Conservation (phyloP, 2,113 vertebrate genomes). For the Acrocephalus kingi region DNA sequence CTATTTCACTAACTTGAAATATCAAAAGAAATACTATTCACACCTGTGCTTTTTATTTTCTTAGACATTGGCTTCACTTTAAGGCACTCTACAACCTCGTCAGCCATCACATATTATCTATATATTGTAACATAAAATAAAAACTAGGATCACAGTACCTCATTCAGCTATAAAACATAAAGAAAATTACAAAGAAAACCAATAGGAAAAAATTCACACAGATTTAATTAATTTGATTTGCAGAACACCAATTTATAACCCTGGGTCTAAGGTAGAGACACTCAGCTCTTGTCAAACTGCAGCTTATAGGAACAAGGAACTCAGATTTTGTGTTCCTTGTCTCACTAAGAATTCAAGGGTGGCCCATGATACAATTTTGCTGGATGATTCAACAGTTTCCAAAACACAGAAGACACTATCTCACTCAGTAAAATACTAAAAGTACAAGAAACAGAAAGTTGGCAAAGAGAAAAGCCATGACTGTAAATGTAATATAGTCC, state of each 20-base stretch:
- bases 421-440: background rate
- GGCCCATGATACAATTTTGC: rapidly evolving
- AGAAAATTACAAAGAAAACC: background rate
- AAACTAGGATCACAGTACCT: background rate
- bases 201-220: background rate
- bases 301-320: background rate
- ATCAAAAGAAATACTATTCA: background rate
- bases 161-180: background rate
- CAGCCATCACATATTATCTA: background rate
- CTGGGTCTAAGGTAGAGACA: background rate
- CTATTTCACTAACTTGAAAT: background rate
- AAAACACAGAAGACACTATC: background rate
- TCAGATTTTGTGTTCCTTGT: background rate
- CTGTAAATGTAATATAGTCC: background rate
- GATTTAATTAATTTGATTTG: background rate
- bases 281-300: background rate
- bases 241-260: background rate
- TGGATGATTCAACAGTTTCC: background rate
- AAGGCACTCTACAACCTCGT: background rate
- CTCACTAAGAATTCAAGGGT: background rate
- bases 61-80: background rate
- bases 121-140: background rate
- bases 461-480: background rate
- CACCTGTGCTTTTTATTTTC: background rate
- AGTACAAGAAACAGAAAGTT: background rate